Base-by-base conservation (phyloP, 2,888 invertebrate genomes). In the Coronaproctus castanopsis region DNA sequence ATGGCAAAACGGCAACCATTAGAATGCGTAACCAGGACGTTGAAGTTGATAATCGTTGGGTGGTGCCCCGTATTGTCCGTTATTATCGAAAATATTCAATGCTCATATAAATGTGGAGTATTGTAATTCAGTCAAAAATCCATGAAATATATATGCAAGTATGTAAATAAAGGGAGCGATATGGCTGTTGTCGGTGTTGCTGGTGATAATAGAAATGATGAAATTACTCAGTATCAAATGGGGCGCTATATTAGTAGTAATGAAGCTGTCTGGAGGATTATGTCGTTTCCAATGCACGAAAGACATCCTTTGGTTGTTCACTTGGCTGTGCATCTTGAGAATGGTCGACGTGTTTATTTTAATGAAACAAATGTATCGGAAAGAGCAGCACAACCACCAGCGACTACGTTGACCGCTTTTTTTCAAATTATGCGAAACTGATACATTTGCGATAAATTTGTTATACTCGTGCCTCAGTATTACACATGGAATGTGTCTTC, bases 91-190 rank as follows among this genome's bases (percentile, higher is more conserved):
- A 21, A 65, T 55, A 18, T 65, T 63, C 52, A 65, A 70, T 24
- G 66, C 68, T 2, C 70, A 70, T 58, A 66, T 67, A n/a, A 72
- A 73, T 63, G 70, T 73, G 14, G 72, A 71, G 59, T 68, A 57
- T 58, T 74, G 73, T 62, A 68, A 66, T 64, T 73, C 72, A 0
- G 70, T 74, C 0, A 69, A 71, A 59, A 63, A n/a, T n/a, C 66
- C 5, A 70, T 71, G 21, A 71, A 71, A 66, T 72, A 70, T 61
- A 67, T 71, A 62, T 70, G 69, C 63, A 70, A 71, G 54, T 69
- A 69, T 60, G 62, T 70, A 14, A 60, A 61, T 21, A 65, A 66
- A 62, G 65, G 63, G n/a, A 64, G 59, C 48, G 63, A 64, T 59
- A 57, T 58, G 63, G 64, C 54, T 59, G 62, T 52, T 49, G 59